These are phyloP conservation scores for Gila robusta DNA, from an alignment of 2,797 vertebrate species.

Conservation along the genomic window DNA sequence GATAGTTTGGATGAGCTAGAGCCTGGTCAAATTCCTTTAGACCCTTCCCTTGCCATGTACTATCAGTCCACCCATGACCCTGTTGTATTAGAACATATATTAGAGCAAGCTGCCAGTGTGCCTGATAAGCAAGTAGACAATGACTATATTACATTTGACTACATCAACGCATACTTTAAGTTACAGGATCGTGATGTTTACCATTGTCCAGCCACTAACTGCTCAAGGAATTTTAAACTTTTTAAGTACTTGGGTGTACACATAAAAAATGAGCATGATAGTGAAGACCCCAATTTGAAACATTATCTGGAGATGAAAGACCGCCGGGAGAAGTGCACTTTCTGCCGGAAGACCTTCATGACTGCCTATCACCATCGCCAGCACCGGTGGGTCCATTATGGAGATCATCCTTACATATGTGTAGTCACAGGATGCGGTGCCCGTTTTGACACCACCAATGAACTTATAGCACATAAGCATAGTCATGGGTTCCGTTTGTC, in stretches of 20 bases:
- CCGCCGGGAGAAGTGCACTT: constrained; percentile 92
- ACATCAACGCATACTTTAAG: constrained; percentile 86
- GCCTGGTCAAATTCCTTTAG: constrained; percentile 80
- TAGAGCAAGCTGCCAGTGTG: constrained; percentile 74
- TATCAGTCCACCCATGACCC: constrained; percentile 81
- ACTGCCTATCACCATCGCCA: constrained; percentile 90
- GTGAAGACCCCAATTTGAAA: constrained; percentile 91
- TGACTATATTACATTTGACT: constrained; percentile 90
- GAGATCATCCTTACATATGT: constrained; percentile 89
- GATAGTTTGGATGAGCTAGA: constrained; percentile 70
- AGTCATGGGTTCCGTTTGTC: constrained; percentile 87
- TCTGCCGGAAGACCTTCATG: constrained; percentile 93
- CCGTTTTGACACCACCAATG: constrained; percentile 87
- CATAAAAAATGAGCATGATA: constrained; percentile 91
- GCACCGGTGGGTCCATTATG: constrained; percentile 88
- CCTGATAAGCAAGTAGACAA: constrained; percentile 72
- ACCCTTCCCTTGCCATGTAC: constrained; percentile 80
- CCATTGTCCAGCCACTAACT: constrained; percentile 91
- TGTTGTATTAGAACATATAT: constrained; percentile 78
- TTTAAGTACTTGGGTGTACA: constrained; percentile 97
- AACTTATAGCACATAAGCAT: constrained; percentile 94
- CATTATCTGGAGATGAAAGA: constrained; percentile 95
- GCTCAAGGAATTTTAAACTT: constrained; percentile 91
- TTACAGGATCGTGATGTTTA: constrained; percentile 94
- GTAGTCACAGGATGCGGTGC: constrained; percentile 89